Percentiles rank a stretch among this genome's conserved stretches.
Evolutionary conservation across 1,140 invertebrate species (phyloP).

Genomic region (Meloidogyne floridensis): DNA sequence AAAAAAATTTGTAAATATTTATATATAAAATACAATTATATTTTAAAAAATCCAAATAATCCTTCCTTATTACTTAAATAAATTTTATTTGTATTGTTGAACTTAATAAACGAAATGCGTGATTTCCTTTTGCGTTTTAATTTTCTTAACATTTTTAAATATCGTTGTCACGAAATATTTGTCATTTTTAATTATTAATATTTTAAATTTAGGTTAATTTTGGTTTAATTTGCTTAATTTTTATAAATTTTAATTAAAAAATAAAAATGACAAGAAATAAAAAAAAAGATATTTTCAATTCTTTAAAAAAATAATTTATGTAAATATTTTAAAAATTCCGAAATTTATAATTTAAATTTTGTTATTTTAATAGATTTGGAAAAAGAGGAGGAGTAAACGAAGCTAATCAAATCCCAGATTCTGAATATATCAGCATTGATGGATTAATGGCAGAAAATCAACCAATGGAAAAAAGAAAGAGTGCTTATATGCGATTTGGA

Average conservation of each 20-base stretch:
- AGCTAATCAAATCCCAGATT: neutral
- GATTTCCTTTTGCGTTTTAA: neutral
- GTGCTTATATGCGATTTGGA: slow-evolving; percentile 42
- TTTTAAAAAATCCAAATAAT: too few species aligned
- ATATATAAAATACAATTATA: too few species aligned
- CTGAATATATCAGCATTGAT: neutral
- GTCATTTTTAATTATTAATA: too few species aligned
- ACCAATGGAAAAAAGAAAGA: slow-evolving; percentile 42
- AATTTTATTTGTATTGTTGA: neutral
- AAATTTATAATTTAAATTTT: neutral
- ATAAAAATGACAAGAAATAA: too few species aligned
- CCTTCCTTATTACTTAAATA: neutral
- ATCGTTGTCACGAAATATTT: too few species aligned
- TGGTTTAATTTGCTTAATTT: too few species aligned
- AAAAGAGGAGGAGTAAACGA: slow-evolving; percentile 29
- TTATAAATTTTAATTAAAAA: too few species aligned
- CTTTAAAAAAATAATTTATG: too few species aligned
- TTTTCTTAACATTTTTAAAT: too few species aligned
- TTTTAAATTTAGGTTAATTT: too few species aligned
- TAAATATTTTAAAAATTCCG: neutral
- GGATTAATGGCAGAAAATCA: neutral
- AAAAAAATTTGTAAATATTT: too few species aligned
- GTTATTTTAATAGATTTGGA: slow-evolving; percentile 32
- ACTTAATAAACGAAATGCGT: slow-evolving; percentile 3
- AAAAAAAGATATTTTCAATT: too few species aligned